Evolutionary conservation across 2,888 invertebrate species (phyloP).

Genomic region (Chydorus sphaericus): DNA sequence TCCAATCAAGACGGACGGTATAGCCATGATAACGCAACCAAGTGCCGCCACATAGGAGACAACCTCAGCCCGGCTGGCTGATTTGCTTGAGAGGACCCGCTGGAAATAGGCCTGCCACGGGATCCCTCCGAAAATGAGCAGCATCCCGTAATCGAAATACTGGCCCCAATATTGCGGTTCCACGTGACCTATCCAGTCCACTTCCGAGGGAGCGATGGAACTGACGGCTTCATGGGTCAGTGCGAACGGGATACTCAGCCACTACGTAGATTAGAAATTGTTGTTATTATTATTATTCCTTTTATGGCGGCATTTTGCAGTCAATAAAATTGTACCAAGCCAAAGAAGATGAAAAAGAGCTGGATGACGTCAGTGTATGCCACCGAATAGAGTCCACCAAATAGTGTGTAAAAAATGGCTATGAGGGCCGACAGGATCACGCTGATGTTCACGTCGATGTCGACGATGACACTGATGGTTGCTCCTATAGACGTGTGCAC

Average conservation of each 20-base stretch:
- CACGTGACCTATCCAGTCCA: slow-evolving; percentile 41
- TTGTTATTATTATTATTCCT: neutral
- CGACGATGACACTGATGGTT: slow-evolving; percentile 43
- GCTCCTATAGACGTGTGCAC: slow-evolving; percentile 40
- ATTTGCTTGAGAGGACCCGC: slow-evolving; percentile 47
- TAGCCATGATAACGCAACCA: slow-evolving; percentile 45
- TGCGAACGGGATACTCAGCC: slow-evolving; percentile 48
- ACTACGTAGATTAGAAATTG: slow-evolving; percentile 28
- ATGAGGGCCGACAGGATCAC: slow-evolving; percentile 43
- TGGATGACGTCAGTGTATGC: slow-evolving; percentile 57
- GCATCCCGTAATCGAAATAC: slow-evolving; percentile 42
- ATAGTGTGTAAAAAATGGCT: slow-evolving; percentile 47
- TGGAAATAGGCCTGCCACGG: slow-evolving; percentile 61
- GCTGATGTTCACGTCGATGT: slow-evolving; percentile 37
- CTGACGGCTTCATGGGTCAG: slow-evolving; percentile 40
- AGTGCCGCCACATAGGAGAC: slow-evolving; percentile 48
- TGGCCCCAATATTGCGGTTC: slow-evolving; percentile 32
- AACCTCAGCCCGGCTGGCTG: slow-evolving; percentile 43
- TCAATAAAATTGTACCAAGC: slow-evolving; percentile 35
- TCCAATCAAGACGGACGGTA: slow-evolving; percentile 49
- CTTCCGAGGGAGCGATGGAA: slow-evolving; percentile 27
- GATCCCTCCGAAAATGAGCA: slow-evolving; percentile 48
- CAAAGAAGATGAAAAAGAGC: slow-evolving; percentile 47
- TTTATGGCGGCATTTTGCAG: neutral
- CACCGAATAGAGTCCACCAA: slow-evolving; percentile 52